Evolutionary conservation across 2,797 vertebrate species (phyloP), one percentile per base, ranked within the genome.

Genomic region (Enteromius unitaeniatus): DNA sequence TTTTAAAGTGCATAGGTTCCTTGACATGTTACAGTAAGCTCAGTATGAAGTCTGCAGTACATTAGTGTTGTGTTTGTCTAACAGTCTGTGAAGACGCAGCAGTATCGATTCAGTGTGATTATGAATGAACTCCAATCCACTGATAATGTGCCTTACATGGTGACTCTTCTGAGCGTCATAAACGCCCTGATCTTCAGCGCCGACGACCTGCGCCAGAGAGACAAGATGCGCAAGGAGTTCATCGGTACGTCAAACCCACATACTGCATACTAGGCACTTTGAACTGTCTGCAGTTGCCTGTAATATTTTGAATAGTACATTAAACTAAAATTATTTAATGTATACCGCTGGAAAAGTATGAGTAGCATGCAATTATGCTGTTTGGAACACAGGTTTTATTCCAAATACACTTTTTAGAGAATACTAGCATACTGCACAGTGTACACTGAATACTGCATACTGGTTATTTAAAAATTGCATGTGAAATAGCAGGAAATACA

Each of bases 51-150:
- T 21, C 1, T n/a, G 34, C 34, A 13, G 5, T 23, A 26, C 51
- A n/a, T 55, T 9, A 55, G 15, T 23, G 1, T 62, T 47, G 62
- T 68, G 42, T 81, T 68, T 49, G 1, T 69, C 90, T 88, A 23
- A 2, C 91, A 99, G 98, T 93, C 89, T 0, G 95, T 96, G 91
- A 97, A 98, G 95, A 97, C 87, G 26, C 98, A 96, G 91, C 97
- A 98, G 90, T 99, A 99, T 89, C 97, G 98, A 85, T 99, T 99
- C 94, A 99, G 98, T 0, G 90, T 99, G 88, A 95, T 99, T 87
- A 96, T 99, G 95, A 97, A 94, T 0, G 98, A 99, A 92, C 95
- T 99, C 45, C 95, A 96, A 0, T 90, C 93, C 78, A 96, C 96
- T 0, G 97, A 99, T 87, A 99, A 99, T 0, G 94, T 98, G 79